Base-by-base conservation (phyloP, 2,888 invertebrate genomes). In the Nyleta sp. region DNA sequence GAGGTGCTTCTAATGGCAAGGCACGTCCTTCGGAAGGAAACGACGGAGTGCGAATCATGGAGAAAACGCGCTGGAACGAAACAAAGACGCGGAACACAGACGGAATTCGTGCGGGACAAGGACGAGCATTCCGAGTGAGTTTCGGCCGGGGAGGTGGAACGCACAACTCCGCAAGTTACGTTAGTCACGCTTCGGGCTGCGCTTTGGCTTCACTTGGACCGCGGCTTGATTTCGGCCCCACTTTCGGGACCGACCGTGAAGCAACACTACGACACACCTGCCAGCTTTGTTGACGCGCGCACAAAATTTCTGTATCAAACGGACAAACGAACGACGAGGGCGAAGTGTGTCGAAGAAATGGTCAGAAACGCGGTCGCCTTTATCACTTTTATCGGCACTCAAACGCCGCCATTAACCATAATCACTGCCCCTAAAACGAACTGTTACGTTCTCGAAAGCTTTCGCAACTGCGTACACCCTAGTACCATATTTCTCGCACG, bases 1-100 rank as follows among this genome's bases (percentile, higher is more conserved):
- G 84, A 84, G 84, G 85, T 86, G 86, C 86, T 87, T 87, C 87
- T 88, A 88, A 88, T 88, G 85, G 86, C 84, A 83, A 85, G 84
- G 84, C 86, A 86, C 85, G 84, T 86, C 83, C 82, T 80, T 80
- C 76, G 72, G 79, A 80, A 72, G 71, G 80, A 67, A 77, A 55
- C 64, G 67, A 67, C 71, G 74, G 75, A 77, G 81, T 80, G 81
- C 74, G 76, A 81, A 75, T 68, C 55, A 68, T 67, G 55, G 68
- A 38, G 57, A 78, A 77, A 73, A 70, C 40, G 67, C 72, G 74
- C 57, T 55, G 22, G 33, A 67, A 57, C 50, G 35, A 67, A 68
- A 67, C 72, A 57, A 75, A 73, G 76, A 74, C 38, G 38, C 17
- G 42, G 55, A 17, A 44, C 17, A 46, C 13, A 17, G 0, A n/a